Base-by-base conservation (phyloP, 2,797 vertebrate genomes). In the Oceanodroma leucorhoa region DNA sequence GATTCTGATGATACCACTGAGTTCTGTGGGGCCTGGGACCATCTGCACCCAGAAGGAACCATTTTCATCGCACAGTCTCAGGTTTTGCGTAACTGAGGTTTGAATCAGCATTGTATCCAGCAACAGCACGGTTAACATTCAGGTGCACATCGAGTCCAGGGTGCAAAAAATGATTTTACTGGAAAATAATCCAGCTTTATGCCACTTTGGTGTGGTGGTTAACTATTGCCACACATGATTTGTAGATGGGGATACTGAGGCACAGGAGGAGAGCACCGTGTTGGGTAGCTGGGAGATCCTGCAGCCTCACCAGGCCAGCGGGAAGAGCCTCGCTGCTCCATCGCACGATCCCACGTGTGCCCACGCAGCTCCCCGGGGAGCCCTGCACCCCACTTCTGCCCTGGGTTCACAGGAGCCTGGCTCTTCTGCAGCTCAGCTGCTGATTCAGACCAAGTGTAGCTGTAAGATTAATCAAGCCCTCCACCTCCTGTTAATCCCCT, bases 341-440 rank as follows among this genome's bases (percentile, higher is more conserved):
- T 12, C 1, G 1, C 48, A 5, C 3, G 0, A 6, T 32, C 26
- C 61, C 22, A 0, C 0, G 3, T 2, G 26, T 21, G 19, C 22
- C 82, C 50, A 54, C 8, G 4, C 14, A 72, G 69, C 46, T 54
- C 36, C 36, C 15, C 5, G 5, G 57, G 21, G 22, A 38, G 21
- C 55, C 50, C 54, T 41, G 58, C 66, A n/a, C 30, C 48, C 61
- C 45, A 2, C 24, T 60, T 10, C 71, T 85, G 29, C 65, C 70
- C 73, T 3, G 57, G 30, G 2, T 3, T 57, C 40, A 8, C 54
- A 40, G 23, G 14, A 62, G n/a, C 55, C 81, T 34, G 72, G 29
- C 32, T 57, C 36, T 29, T 27, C 61, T 26, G 16, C 65, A 72
- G 55, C 72, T 70, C 84, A 32, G 18, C 4, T 61, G 30, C 67